Evolutionary conservation across 2,888 invertebrate species (phyloP).

Genomic region (Sesamia inferens): DNA sequence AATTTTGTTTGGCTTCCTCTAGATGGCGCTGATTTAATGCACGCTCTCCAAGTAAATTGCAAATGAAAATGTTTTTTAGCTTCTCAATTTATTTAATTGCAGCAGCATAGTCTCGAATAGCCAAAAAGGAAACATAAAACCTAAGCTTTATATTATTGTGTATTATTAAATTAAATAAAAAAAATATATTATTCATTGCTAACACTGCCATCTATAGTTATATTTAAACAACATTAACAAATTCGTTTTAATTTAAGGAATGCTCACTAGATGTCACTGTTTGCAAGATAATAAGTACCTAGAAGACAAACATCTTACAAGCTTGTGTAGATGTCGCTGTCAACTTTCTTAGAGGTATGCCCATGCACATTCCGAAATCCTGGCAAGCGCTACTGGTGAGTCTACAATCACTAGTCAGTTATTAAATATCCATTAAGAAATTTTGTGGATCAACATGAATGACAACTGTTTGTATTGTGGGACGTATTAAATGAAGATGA

Average conservation of each 20-base stretch:
- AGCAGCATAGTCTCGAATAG: too few species aligned
- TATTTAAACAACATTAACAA: neutral
- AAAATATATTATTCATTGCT: neutral
- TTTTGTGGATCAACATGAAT: neutral
- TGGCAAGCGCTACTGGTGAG: neutral
- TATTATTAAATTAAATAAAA: neutral
- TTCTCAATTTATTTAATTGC: neutral
- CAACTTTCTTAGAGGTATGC: neutral
- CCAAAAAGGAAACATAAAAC: neutral
- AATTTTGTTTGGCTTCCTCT: neutral
- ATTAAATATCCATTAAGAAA: neutral
- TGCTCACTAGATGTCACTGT: slow-evolving; percentile 23
- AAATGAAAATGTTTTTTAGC: neutral
- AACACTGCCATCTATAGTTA: slow-evolving; percentile 6
- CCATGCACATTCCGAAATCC: neutral
- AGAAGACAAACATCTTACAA: neutral
- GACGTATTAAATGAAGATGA: too few species aligned
- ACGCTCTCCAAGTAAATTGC: too few species aligned
- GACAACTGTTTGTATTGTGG: neutral
- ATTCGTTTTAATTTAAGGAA: neutral
- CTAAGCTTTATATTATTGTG: too few species aligned
- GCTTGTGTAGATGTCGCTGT: slow-evolving; percentile 22
- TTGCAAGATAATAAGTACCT: neutral
- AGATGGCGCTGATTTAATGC: slow-evolving; percentile 6
- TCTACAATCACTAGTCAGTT: too few species aligned